Percentiles rank a stretch among this genome's conserved stretches.
Evolutionary conservation across 2,888 invertebrate species (phyloP).

Genomic region (Heliconius aoede): DNA sequence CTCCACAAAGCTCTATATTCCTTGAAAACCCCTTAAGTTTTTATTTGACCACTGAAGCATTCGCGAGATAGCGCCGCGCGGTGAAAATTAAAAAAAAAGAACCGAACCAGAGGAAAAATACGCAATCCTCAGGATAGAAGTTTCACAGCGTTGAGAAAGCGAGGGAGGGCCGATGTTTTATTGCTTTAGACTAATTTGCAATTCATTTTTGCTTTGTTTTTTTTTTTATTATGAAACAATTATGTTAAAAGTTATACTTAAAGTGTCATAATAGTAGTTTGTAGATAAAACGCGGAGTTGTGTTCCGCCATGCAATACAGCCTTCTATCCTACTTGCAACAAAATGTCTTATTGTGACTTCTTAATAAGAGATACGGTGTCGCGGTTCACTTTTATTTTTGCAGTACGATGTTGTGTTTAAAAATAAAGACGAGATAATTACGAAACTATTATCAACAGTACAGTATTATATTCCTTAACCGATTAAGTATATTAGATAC

Average conservation of each 20-base stretch:
- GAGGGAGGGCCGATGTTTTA: conserved; percentile 50
- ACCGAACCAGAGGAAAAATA: conserved; percentile 59
- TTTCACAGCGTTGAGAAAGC: conserved; percentile 50
- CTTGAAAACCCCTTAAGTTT: conserved; percentile 80
- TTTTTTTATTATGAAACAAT: conserved; percentile 7
- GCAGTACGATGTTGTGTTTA: no score
- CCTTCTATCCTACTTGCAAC: no score
- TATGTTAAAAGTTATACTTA: not conserved
- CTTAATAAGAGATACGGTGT: no score
- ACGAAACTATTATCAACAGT: no score
- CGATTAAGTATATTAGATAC: no score
- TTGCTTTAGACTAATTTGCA: conserved; percentile 48
- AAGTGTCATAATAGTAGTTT: not conserved
- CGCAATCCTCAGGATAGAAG: conserved; percentile 58
- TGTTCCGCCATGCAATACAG: not conserved
- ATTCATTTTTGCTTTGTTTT: conserved; percentile 23
- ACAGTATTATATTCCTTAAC: no score
- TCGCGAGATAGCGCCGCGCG: conserved; percentile 81
- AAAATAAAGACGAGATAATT: no score
- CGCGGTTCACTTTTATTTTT: no score
- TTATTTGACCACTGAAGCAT: conserved; percentile 85
- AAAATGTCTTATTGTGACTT: no score
- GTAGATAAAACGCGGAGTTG: not conserved
- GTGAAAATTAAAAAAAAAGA: conserved; percentile 80
- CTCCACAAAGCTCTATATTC: conserved; percentile 57